Conservation (phyloP, 2,888 invertebrate genomes). For the Tortrix viridana region DNA sequence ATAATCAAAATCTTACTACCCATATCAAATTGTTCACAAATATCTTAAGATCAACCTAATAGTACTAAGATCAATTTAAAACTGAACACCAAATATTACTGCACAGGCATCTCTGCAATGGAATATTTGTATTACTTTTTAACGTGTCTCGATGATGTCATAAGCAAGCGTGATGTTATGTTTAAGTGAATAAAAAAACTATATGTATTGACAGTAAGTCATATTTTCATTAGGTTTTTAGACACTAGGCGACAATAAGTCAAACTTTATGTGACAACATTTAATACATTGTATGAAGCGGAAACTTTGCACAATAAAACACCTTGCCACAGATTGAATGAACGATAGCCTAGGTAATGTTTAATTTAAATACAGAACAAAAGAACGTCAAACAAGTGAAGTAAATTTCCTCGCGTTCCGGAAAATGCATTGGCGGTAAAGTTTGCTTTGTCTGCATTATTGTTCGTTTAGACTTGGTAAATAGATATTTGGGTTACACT, state of each 20-base stretch:
- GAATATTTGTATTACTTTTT: conserved; percentile 53
- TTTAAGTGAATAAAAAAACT: conserved; percentile 49
- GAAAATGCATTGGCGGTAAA: conserved; percentile 27
- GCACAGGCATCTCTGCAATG: conserved; percentile 31
- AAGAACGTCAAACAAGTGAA: conserved; percentile 18
- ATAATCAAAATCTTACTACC: conserved; percentile 53
- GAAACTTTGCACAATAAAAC: conserved; percentile 21
- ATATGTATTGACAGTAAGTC: conserved; percentile 42
- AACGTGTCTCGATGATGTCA: conserved; percentile 60
- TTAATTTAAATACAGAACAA: conserved; percentile 27
- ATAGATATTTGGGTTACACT: conserved; percentile 35
- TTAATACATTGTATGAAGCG: neutral
- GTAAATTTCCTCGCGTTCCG: conserved; percentile 30
- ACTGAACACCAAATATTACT: conserved; percentile 48
- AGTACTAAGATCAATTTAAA: conserved; percentile 40
- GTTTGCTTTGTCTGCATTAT: conserved; percentile 33
- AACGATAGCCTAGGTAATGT: conserved; percentile 2
- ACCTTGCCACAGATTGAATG: conserved; percentile 7
- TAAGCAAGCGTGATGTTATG: conserved; percentile 47
- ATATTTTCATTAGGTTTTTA: conserved; percentile 18
- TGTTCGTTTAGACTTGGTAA: conserved; percentile 26
- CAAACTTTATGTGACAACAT: conserved; percentile 15
- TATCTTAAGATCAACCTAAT: conserved; percentile 42
- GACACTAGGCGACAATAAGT: conserved; percentile 10
- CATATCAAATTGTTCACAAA: conserved; percentile 48